A percentile compares a stretch with the other conserved stretches of the same genome.
These are phyloP conservation scores for Brachyopa scutellaris DNA, from an alignment of 2,888 invertebrate species.

Conservation along the genomic window DNA sequence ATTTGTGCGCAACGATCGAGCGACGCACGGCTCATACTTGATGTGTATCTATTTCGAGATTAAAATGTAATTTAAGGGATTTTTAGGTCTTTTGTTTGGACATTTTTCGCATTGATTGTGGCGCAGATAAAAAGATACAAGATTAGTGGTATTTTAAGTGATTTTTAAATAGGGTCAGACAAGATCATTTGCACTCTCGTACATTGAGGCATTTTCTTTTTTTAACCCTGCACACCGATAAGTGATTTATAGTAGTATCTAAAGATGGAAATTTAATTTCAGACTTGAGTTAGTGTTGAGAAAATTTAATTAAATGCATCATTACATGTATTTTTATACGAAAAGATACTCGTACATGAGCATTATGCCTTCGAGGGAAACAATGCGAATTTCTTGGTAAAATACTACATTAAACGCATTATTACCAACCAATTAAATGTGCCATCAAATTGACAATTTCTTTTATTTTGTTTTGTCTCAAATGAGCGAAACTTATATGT, in stretches of 20 bases:
- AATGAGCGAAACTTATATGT: too few relatives aligned
- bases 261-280: slow-evolving; percentile 66
- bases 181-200: too few relatives aligned
- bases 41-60: slow-evolving; percentile 62
- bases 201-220: slow-evolving; percentile 43
- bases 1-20: neutral
- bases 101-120: slow-evolving; percentile 60
- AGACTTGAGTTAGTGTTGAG: slow-evolving; percentile 44
- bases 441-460: slow-evolving; percentile 65
- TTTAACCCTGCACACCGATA: slow-evolving; percentile 28
- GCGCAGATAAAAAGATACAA: slow-evolving; percentile 34
- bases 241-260: slow-evolving; percentile 60
- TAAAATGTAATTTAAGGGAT: slow-evolving; percentile 64
- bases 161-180: slow-evolving; percentile 76
- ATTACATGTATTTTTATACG: slow-evolving; percentile 53
- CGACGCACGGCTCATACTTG: slow-evolving; percentile 38
- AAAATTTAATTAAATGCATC: slow-evolving; percentile 66
- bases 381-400: slow-evolving; percentile 59
- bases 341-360: neutral
- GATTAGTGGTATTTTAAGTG: slow-evolving; percentile 80
- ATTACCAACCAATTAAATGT: slow-evolving; percentile 66
- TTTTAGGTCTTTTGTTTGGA: slow-evolving; percentile 67
- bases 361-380: too few relatives aligned
- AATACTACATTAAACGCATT: slow-evolving; percentile 57
- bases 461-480: slow-evolving; percentile 8